A percentile compares a stretch with the other conserved stretches of the same genome.
phyloP scores from a whole-genome alignment of 2,113 vertebrate genomes.

The Labeo catla region DNA sequence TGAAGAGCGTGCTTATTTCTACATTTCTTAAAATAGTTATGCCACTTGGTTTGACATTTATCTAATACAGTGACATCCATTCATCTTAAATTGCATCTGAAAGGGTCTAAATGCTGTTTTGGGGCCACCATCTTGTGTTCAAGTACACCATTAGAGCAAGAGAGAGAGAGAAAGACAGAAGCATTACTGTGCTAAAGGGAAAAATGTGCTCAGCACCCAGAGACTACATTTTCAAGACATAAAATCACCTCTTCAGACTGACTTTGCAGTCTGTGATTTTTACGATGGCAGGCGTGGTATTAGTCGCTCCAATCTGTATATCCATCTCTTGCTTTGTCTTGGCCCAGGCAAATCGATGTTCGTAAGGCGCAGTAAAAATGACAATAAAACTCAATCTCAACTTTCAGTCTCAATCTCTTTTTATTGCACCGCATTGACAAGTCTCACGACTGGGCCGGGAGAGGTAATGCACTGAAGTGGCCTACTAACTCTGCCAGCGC shows the following conservation, averaged over 20 bases:
- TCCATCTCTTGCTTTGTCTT: slow-evolving; percentile 37
- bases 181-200: slow-evolving; percentile 19
- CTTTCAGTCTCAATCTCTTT: slow-evolving; percentile 43
- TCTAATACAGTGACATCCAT: background rate
- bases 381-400: slow-evolving; percentile 47
- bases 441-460: slow-evolving; percentile 42
- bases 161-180: slow-evolving; percentile 38
- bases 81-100: background rate
- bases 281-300: slow-evolving; percentile 41
- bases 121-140: background rate
- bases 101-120: background rate
- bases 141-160: slow-evolving; percentile 44
- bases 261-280: slow-evolving; percentile 50
- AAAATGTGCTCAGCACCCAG: slow-evolving; percentile 3
- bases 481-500: slow-evolving; percentile 33
- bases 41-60: background rate
- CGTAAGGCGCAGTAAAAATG: slow-evolving; percentile 40
- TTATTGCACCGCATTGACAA: slow-evolving; percentile 47
- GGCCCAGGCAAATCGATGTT: slow-evolving; percentile 36
- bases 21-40: background rate
- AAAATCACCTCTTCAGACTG: slow-evolving; percentile 40
- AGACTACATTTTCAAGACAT: slow-evolving; percentile 28
- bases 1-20: background rate
- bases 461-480: slow-evolving; percentile 45
- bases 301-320: slow-evolving; percentile 38